Base-by-base conservation (phyloP, 2,113 vertebrate genomes). In the Delphinus delphis region DNA sequence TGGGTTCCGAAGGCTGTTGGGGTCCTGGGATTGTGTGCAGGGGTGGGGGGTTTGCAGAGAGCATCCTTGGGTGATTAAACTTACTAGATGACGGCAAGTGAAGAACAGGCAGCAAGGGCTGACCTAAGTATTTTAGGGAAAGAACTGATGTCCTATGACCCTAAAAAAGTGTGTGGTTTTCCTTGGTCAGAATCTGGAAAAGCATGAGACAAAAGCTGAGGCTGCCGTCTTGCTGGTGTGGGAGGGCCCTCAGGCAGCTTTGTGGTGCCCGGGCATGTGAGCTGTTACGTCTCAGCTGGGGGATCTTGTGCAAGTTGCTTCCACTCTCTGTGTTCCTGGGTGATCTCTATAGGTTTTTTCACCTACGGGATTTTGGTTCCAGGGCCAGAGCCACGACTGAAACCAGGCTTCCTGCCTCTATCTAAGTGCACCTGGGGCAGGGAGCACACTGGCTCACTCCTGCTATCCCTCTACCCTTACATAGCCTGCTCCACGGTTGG, bases 401-500 rank as follows among this genome's bases (percentile, higher is more conserved):
- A 58, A 28, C 26, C 5, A 8, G 53, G 77, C 55, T 58, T 81
- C 77, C 77, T 80, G 50, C 77, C 50, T 80, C 33, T 13, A 36
- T 80, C 33, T 13, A 36, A 26, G 25, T 7, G 8, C 31, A 4
- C 2, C 38, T 38, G 50, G 8, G 41, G 11, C 0, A 1, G 53
- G 58, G 33, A 62, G 60, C 4, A 5, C 0, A 2, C 50, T 11
- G n/a, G 84, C 44, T 1, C 2, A 13, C 31, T 31, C 26, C 6
- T 10, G 44, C 82, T 53, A 18, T 38, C 84, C 25, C n/a, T 25
- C n/a, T 8, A 1, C 23, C 11, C 50, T 36, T 17, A 17, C 18
- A 0, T 13, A 11, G 28, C 50, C 74, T 62, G 23, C 21, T 36
- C 4, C 4, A 8, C 47, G 73, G 33, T 25, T 76, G 20, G 26